Evolutionary conservation across 2,113 vertebrate species (phyloP).

Genomic region (Phrynosoma platyrhinos): DNA sequence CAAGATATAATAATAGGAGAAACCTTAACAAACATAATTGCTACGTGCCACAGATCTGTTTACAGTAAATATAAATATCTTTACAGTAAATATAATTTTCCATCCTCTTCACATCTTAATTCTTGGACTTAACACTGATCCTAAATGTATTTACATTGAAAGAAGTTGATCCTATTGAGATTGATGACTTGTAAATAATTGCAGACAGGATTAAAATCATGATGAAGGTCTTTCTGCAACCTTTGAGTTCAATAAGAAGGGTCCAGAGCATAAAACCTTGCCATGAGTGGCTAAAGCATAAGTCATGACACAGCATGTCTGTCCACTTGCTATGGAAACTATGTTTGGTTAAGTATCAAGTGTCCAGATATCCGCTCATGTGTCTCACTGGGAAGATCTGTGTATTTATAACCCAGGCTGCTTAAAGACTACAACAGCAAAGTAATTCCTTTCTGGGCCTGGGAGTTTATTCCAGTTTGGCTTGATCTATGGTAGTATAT

Average conservation of each 20-base stretch:
- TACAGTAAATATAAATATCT: background rate
- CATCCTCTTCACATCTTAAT: background rate
- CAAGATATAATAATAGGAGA: too few species aligned
- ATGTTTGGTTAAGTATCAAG: conserved; percentile 74
- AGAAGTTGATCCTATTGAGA: background rate
- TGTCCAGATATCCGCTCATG: conserved; percentile 72
- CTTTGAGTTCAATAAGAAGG: background rate
- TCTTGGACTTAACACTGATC: background rate
- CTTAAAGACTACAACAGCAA: conserved; percentile 72
- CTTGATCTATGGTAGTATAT: background rate
- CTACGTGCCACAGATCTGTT: background rate
- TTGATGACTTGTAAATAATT: background rate
- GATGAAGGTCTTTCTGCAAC: background rate
- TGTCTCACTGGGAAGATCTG: conserved; percentile 51
- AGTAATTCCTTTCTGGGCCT: conserved; percentile 53
- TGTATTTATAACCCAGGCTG: conserved; percentile 74
- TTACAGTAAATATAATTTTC: background rate
- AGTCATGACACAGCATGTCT: conserved; percentile 62
- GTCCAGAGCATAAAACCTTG: conserved; percentile 31
- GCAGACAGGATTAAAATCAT: background rate
- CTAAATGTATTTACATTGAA: background rate
- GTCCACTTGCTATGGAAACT: conserved; percentile 67
- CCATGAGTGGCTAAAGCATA: background rate
- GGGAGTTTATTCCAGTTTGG: conserved; percentile 10
- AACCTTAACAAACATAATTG: background rate